phyloP scores from a whole-genome alignment of 2,113 vertebrate species.

The Grallaria varia region DNA sequence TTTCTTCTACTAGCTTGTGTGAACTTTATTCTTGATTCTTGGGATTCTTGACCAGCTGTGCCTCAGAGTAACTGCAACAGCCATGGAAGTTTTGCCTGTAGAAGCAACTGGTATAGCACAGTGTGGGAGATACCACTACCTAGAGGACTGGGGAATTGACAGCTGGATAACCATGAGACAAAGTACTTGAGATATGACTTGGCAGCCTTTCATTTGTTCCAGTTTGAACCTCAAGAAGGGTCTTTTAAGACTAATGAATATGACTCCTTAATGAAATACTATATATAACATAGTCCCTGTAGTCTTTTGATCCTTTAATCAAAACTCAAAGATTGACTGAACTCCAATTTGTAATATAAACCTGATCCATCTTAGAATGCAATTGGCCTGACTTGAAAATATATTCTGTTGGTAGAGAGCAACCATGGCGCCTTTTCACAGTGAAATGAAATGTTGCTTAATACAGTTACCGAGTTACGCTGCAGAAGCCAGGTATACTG shows the following conservation, averaged over 20 bases:
- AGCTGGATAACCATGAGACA: neutral
- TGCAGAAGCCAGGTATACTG: neutral
- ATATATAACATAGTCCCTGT: neutral
- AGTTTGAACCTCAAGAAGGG: neutral
- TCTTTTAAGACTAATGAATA: neutral
- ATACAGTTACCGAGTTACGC: neutral
- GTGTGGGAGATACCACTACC: neutral
- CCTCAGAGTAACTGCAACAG: neutral
- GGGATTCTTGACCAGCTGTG: neutral
- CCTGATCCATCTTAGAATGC: neutral
- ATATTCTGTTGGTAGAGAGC: neutral
- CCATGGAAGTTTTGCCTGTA: neutral
- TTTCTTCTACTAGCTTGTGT: neutral
- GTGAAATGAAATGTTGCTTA: neutral
- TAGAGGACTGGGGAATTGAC: neutral
- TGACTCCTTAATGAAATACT: neutral
- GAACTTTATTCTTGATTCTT: neutral
- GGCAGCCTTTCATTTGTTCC: neutral
- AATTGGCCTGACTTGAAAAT: neutral
- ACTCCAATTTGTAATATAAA: neutral
- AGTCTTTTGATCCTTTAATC: slow-evolving; percentile 12
- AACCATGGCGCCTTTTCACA: neutral
- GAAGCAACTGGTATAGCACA: neutral
- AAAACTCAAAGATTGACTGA: neutral
- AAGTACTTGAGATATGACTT: neutral